Evolutionary conservation across 2,113 vertebrate species (phyloP), one percentile per base, ranked within the genome.

Genomic region (Aplodontia rufa): DNA sequence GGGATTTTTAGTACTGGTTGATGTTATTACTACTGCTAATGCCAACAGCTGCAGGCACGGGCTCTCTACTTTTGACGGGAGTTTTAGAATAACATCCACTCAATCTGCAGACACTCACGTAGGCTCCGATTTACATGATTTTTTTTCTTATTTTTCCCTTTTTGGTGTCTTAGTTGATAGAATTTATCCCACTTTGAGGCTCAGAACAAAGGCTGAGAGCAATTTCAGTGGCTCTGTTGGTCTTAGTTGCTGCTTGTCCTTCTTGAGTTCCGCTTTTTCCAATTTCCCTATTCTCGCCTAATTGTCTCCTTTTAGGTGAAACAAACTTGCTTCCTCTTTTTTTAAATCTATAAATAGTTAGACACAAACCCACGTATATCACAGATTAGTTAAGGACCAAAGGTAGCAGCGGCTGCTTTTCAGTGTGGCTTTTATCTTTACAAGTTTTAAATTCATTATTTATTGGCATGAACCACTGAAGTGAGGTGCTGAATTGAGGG

Each of bases 131-230:
- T 55, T 45, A 92, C 17, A 3, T 51, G 13, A 11, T 3, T 42
- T 11, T 62, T 19, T 30, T 12, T 20, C 35, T 66, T 66, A 13
- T 26, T 45, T 58, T 69, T 35, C 2, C 1, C 45, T 47, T 55
- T 55, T 13, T 51, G 13, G 1, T 90, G 17, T 28, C 47, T 35
- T 24, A n/a, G 37, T 85, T 6, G 2, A 7, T 81, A 14, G 13
- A n/a, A 75, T 19, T 86, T 69, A 78, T 2, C 32, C 22, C 20
- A 62, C 64, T 42, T 64, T 37, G 10, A 20, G 12, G 58, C n/a
- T 84, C 66, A 60, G 30, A 87, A 84, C 2, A 14, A 78, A 93
- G 37, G 49, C 42, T 92, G 91, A 92, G 90, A 90, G 60, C 51
- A 58, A 78, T 40, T 96, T 84, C 68, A 35, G 45, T 55, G 58